Percentiles rank a stretch among this genome's conserved stretches.
Conservation (phyloP, 2,888 invertebrate genomes). For the Hypselothyrea guttata region DNA sequence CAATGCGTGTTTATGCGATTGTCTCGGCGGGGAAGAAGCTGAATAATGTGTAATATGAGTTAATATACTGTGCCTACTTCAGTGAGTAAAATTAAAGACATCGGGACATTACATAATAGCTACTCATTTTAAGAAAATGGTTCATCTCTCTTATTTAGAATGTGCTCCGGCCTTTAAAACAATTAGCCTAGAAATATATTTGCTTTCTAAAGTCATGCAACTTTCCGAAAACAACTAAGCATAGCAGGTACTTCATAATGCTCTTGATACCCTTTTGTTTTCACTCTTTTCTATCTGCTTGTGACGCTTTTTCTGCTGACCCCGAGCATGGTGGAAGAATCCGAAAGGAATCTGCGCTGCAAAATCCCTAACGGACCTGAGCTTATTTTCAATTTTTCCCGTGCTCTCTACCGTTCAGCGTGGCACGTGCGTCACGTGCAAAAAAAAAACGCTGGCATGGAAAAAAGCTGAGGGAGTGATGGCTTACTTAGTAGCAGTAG, state of each 20-base stretch:
- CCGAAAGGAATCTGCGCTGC: conserved; percentile 58
- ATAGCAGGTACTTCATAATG: conserved; percentile 24
- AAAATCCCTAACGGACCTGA: conserved; percentile 41
- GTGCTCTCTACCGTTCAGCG: conserved; percentile 29
- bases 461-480: conserved; percentile 71
- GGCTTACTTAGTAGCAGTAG: conserved; percentile 64
- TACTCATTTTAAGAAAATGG: neutral
- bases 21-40: conserved; percentile 26
- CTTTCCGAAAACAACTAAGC: conserved; percentile 37
- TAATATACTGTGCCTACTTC: conserved; percentile 33
- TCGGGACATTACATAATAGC: neutral
- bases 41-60: conserved; percentile 17
- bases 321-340: conserved; percentile 48
- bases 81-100: conserved; percentile 51
- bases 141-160: conserved; percentile 7
- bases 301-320: conserved; percentile 58
- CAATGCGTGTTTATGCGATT: conserved; percentile 73
- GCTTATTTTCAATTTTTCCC: conserved; percentile 54
- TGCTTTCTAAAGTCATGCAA: conserved; percentile 37
- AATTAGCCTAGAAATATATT: conserved; percentile 66
- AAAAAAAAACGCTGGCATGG: conserved; percentile 41
- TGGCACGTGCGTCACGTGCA: conserved; percentile 42
- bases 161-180: conserved; percentile 64
- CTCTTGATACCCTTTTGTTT: conserved; percentile 9
- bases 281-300: conserved; percentile 23